A percentile compares a stretch with the other conserved stretches of the same genome.
Evolutionary conservation across 2,113 vertebrate species (phyloP).

Genomic region (Rhinoderma darwinii): DNA sequence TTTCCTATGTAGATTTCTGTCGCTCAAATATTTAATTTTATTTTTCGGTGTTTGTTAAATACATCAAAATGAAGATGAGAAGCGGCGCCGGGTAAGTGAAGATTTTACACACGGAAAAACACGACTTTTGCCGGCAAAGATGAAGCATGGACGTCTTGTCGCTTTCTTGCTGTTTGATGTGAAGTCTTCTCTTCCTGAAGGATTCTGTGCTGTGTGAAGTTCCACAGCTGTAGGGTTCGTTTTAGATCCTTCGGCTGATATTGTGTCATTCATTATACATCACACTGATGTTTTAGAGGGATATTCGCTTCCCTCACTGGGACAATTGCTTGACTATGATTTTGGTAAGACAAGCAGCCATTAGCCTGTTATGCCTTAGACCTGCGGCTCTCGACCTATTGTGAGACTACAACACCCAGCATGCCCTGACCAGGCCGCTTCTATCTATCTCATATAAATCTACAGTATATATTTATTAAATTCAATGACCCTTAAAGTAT

Average conservation of each 20-base stretch:
- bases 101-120: not conserved
- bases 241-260: not conserved
- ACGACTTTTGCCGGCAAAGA: not conserved
- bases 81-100: not conserved
- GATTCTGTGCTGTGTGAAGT: not conserved
- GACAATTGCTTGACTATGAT: not conserved
- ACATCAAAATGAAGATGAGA: not conserved
- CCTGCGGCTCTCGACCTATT: not conserved
- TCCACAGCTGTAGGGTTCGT: not conserved
- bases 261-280: constrained; percentile 4
- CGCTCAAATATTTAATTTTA: not conserved
- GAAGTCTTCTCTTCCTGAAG: not conserved
- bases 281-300: not conserved
- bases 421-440: not conserved
- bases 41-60: not conserved
- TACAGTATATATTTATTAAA: no score
- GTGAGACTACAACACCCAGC: not conserved
- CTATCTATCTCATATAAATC: no score
- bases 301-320: not conserved
- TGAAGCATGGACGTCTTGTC: not conserved
- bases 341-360: no score
- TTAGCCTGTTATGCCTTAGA: no score
- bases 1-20: no score
- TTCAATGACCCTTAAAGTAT: no score
- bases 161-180: not conserved